These are phyloP conservation scores for Balaeniceps rex DNA, from an alignment of 2,113 vertebrate species.

Conservation along the genomic window DNA sequence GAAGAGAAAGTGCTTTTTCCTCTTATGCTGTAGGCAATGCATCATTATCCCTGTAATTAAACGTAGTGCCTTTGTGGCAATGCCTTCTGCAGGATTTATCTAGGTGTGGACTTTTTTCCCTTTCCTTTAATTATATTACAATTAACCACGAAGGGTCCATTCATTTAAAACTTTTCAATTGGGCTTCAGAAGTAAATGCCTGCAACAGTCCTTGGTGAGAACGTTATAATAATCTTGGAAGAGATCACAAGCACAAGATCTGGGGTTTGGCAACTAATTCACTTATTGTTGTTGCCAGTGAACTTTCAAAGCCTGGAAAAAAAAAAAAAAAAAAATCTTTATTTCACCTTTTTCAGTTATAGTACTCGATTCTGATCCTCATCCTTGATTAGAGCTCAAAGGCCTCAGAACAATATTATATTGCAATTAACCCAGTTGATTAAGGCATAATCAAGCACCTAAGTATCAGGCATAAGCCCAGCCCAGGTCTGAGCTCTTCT, in stretches of 20 bases:
- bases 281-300: background rate
- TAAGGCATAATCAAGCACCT: background rate
- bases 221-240: background rate
- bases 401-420: background rate
- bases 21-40: background rate
- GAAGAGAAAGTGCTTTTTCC: background rate
- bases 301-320: background rate
- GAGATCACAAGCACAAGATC: background rate
- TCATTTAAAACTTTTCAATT: background rate
- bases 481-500: background rate
- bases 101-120: background rate
- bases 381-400: background rate
- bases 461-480: background rate
- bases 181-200: background rate
- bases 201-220: background rate
- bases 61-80: background rate
- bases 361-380: background rate
- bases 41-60: slow-evolving; percentile 1
- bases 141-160: background rate
- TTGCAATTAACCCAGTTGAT: background rate
- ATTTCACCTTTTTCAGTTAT: background rate
- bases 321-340: background rate
- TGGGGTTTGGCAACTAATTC: background rate
- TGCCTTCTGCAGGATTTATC: background rate
- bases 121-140: background rate